Evolutionary conservation across 2,113 vertebrate genomes (phyloP), one percentile per base, ranked within the genome.

Genomic region (Pimephales promelas): DNA sequence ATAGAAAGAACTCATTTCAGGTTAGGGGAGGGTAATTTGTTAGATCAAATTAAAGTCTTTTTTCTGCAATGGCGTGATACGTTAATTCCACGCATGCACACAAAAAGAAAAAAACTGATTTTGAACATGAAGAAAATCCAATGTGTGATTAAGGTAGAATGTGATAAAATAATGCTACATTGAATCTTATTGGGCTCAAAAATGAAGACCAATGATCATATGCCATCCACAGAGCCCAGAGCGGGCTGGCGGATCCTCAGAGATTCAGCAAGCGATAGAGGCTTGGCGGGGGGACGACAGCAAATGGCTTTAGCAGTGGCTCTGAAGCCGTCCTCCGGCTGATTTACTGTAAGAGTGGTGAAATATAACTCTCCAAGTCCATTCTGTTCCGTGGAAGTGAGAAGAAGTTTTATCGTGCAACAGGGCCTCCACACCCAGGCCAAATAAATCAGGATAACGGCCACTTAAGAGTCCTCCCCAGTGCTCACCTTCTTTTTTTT

Each of bases 11-110:
- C 36, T 47, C 6, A 75, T 52, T 81, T 40, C 20, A 40, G 92
- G 47, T 57, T 92, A 90, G 92, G 86, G 92, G 92, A 93, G 93
- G 94, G 93, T 92, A 91, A 92, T 96, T 95, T 94, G 93, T 87
- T 76, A 87, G 2, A 92, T 90, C 90, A 94, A 95, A 95, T 95
- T 49, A 80, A 28, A 22, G 20, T 47, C 26, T 11, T 34, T 64
- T 43, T 49, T 79, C 43, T 28, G 26, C 40, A 66, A 61, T 3
- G 18, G 16, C 45, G 34, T 16, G 61, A 80, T 24, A 10, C 16
- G 52, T 66, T 66, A 49, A 49, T 80, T 80, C 66, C 24, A 66
- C 76, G 14, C 75, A 52, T 4, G 16, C 45, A 49, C 10, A 49
- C 43, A 66, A 49, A 49, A 79, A 16, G 47, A 28, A 79, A 64